phyloP scores from a whole-genome alignment of 2,113 vertebrate genomes.

The Holacanthus passer region DNA sequence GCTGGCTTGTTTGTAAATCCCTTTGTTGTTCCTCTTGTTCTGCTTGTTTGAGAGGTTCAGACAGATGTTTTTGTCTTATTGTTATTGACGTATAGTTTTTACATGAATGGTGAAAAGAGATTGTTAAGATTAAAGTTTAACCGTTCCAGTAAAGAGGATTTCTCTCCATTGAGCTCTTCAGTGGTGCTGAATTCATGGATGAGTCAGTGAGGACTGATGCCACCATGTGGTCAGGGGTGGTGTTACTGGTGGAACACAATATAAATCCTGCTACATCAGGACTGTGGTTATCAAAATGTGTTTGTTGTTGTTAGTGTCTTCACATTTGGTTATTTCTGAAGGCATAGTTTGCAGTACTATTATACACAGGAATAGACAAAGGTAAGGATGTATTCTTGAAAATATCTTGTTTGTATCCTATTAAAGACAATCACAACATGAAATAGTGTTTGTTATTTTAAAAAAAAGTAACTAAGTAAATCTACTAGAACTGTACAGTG shows the following conservation, averaged over 20 bases:
- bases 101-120: conserved; percentile 39
- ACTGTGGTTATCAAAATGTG: not conserved
- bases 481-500: not conserved
- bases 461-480: no score
- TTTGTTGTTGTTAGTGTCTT: not conserved
- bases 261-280: not conserved
- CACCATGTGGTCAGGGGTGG: conserved; percentile 68
- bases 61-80: conserved; percentile 56
- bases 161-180: conserved; percentile 43
- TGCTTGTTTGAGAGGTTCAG: not conserved
- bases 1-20: conserved; percentile 46
- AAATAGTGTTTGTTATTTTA: no score
- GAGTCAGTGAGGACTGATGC: conserved; percentile 45
- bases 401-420: no score
- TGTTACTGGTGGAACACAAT: not conserved
- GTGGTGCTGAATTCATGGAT: conserved; percentile 3
- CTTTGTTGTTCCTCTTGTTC: conserved; percentile 49
- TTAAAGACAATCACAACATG: not conserved
- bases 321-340: not conserved
- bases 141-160: conserved; percentile 72
- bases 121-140: conserved; percentile 65
- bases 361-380: not conserved
- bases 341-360: not conserved
- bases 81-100: conserved; percentile 48
- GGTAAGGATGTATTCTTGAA: not conserved